Conservation (phyloP, 2,113 vertebrate species). For the Kobus ellipsiprymnus region DNA sequence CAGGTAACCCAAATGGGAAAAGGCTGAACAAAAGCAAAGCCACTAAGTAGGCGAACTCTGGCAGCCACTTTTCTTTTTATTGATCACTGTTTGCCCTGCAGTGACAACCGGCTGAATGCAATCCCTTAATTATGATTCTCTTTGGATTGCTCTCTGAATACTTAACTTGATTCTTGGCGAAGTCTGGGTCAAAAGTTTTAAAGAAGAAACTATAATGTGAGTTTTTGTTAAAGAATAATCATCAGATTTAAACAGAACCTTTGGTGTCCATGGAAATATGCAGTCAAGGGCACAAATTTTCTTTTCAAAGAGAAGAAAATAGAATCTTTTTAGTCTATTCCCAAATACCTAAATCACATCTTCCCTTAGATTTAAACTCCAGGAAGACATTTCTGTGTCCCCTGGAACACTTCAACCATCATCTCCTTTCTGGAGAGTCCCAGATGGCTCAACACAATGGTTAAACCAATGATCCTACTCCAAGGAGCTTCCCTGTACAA, state of each 20-base stretch:
- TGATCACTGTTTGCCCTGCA: not conserved
- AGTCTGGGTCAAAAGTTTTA: not conserved
- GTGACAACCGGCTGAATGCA: not conserved
- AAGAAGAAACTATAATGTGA: not conserved
- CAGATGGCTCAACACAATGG: not conserved
- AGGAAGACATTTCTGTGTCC: not conserved
- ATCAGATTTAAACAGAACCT: not conserved
- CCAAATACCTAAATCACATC: not conserved
- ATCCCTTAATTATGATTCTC: not conserved
- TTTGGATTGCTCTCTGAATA: not conserved
- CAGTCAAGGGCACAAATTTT: not conserved
- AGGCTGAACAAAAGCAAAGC: not conserved
- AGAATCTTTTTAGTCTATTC: not conserved
- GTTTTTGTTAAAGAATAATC: not conserved
- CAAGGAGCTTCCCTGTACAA: not conserved
- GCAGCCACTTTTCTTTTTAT: not conserved
- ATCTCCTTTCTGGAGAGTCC: not conserved
- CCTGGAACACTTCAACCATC: not conserved
- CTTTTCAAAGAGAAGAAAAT: not conserved
- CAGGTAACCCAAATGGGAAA: not conserved
- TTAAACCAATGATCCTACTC: not conserved
- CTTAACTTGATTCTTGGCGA: not conserved
- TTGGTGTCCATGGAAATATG: not conserved
- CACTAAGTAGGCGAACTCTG: not conserved
- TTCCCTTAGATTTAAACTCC: not conserved